Conservation (phyloP, 2,797 vertebrate genomes). For the Chiroxiphia lanceolata region DNA sequence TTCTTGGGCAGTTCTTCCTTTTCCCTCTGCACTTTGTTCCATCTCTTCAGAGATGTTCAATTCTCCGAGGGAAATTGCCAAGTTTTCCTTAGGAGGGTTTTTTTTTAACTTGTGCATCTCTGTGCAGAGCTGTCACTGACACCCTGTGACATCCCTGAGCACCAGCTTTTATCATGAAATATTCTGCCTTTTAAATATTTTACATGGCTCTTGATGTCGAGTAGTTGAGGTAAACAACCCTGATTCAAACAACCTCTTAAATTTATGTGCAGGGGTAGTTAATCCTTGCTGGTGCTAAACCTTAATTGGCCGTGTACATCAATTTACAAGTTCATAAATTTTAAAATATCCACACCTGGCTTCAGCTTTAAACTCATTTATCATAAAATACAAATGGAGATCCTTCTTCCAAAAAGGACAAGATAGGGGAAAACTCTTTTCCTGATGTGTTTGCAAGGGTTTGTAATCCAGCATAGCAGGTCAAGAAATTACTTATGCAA, state of each 20-base stretch:
- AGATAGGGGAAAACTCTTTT: neutral
- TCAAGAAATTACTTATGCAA: slow-evolving; percentile 2
- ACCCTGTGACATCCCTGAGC: neutral
- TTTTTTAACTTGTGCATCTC: neutral
- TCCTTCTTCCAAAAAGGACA: slow-evolving; percentile 15
- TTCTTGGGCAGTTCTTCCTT: neutral
- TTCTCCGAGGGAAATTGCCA: neutral
- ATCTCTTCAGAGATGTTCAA: neutral
- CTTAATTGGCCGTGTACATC: slow-evolving; percentile 32
- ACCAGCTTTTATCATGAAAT: slow-evolving; percentile 44
- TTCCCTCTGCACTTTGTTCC: neutral
- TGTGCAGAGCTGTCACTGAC: neutral
- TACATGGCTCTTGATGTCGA: slow-evolving; percentile 7
- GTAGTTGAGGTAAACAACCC: slow-evolving; percentile 44
- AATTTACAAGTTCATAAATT: slow-evolving; percentile 68
- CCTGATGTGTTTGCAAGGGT: neutral
- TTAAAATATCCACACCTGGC: slow-evolving; percentile 54
- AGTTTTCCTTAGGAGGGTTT: neutral
- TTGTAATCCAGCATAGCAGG: slow-evolving; percentile 35
- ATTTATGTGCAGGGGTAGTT: slow-evolving; percentile 14
- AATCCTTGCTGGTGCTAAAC: slow-evolving; percentile 40
- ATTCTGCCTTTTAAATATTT: slow-evolving; percentile 40
- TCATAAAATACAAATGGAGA: slow-evolving; percentile 43
- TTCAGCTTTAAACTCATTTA: slow-evolving; percentile 40
- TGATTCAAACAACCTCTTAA: slow-evolving; percentile 16